Evolutionary conservation across 2,113 vertebrate species (phyloP).

Genomic region (Chauna torquata): DNA sequence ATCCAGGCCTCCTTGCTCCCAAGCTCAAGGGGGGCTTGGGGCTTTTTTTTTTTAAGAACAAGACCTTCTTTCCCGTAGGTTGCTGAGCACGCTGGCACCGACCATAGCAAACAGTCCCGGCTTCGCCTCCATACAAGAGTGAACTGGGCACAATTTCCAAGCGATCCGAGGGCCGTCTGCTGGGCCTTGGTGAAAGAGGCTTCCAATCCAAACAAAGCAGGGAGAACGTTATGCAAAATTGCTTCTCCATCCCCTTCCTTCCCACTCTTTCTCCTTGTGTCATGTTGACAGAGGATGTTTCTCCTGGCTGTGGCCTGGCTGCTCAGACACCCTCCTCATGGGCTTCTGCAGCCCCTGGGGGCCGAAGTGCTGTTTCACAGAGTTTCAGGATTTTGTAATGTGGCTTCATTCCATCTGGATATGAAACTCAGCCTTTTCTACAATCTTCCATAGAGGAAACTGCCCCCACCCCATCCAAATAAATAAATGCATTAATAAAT

Average conservation of each 20-base stretch:
- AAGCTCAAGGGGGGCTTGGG: background rate
- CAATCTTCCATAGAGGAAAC: background rate
- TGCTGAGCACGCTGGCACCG: background rate
- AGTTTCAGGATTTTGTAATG: background rate
- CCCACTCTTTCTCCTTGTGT: background rate
- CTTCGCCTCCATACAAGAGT: background rate
- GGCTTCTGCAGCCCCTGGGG: accelerated
- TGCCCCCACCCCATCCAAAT: background rate
- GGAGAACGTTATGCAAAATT: background rate
- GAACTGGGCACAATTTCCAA: conserved; percentile 32
- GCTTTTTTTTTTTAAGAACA: background rate
- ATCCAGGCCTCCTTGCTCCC: background rate
- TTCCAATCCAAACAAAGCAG: conserved; percentile 57
- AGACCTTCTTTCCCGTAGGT: conserved; percentile 51
- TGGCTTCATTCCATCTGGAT: background rate
- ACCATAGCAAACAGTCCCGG: background rate
- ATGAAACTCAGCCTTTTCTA: background rate
- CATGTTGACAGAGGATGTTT: background rate
- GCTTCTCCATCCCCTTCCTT: background rate
- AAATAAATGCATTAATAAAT: background rate
- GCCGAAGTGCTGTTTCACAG: background rate
- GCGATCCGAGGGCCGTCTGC: background rate
- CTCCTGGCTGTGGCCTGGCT: background rate
- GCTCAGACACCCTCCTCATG: background rate
- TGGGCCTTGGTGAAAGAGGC: background rate